These are phyloP conservation scores for Noturus placidus DNA, from an alignment of 2,113 vertebrate species.

Conservation along the genomic window DNA sequence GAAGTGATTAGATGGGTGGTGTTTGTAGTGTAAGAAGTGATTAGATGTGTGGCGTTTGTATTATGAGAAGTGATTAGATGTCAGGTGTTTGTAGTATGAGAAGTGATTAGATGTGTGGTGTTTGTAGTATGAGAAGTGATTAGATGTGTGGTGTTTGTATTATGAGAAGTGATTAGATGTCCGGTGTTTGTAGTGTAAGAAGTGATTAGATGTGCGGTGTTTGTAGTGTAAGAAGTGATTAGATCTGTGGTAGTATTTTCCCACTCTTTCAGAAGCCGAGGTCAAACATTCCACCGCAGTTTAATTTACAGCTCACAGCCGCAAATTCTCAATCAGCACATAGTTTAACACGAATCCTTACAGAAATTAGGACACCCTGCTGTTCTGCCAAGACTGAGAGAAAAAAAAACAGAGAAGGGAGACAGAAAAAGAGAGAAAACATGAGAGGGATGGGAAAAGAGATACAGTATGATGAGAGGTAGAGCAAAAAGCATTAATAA, in stretches of 20 bases:
- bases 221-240: background rate
- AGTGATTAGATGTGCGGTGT: background rate
- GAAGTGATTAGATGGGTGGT: background rate
- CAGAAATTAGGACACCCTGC: constrained; percentile 47
- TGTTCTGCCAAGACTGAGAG: background rate
- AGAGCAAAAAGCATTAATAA: constrained; percentile 1
- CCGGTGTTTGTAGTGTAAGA: background rate
- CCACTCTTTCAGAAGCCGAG: constrained; percentile 15
- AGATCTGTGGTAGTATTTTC: constrained; percentile 24
- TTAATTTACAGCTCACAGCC: constrained; percentile 45
- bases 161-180: background rate
- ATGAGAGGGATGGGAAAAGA: background rate
- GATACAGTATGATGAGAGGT: background rate
- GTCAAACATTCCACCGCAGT: constrained; percentile 26
- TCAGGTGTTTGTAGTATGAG: background rate
- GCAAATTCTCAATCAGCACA: constrained; percentile 48
- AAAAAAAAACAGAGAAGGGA: background rate
- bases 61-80: background rate
- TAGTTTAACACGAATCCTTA: constrained; percentile 46
- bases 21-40: background rate
- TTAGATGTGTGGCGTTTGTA: background rate
- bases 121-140: background rate
- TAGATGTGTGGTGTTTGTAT: background rate
- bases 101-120: too few species aligned
- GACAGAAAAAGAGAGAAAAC: background rate